A percentile compares a stretch with the other conserved stretches of the same genome.
Evolutionary conservation across 2,113 vertebrate genomes (phyloP).

Genomic region (Castor canadensis): DNA sequence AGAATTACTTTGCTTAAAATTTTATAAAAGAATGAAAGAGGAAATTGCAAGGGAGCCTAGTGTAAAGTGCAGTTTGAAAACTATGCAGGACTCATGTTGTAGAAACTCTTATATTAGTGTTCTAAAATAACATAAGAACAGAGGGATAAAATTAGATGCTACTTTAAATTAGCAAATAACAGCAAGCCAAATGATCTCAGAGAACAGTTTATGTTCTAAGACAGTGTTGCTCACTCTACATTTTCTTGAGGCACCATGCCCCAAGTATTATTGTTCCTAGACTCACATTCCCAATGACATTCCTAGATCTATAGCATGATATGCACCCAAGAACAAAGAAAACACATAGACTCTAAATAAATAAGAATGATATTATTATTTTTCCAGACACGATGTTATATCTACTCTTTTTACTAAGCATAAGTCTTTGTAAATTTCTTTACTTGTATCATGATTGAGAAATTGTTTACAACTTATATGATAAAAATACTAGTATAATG

Average conservation of each 20-base stretch:
- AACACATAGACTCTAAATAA: neutral
- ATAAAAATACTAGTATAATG: neutral
- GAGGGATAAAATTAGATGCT: neutral
- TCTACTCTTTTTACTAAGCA: neutral
- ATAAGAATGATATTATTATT: neutral
- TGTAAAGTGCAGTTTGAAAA: neutral
- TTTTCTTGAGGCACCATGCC: no score
- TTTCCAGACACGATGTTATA: neutral
- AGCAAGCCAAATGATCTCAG: no score
- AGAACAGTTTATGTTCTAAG: no score
- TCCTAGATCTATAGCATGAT: no score
- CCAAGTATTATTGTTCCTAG: neutral
- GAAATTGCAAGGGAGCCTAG: neutral
- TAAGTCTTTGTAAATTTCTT: neutral
- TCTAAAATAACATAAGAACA: neutral
- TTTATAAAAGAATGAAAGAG: neutral
- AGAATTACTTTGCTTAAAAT: neutral
- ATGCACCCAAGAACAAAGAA: neutral
- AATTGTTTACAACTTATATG: neutral
- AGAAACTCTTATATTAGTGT: neutral
- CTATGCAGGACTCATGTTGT: neutral
- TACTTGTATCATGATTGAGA: neutral
- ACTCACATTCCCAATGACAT: neutral
- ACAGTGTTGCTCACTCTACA: no score
- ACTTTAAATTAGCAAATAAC: neutral